Evolutionary conservation across 2,797 vertebrate species (phyloP).

Genomic region (Antrozous pallidus): DNA sequence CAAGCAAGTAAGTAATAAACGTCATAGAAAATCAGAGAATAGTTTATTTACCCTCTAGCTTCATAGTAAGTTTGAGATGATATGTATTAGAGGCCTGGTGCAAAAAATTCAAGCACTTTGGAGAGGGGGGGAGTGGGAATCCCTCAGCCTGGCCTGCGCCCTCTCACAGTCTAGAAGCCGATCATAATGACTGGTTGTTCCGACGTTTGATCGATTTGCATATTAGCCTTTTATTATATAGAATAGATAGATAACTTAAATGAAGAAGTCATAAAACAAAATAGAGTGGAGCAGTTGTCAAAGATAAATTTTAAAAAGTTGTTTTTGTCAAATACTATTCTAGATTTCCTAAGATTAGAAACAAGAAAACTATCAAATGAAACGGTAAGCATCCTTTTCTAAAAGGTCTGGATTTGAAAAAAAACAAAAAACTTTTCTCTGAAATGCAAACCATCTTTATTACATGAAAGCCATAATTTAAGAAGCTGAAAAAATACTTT

Average conservation of each 20-base stretch:
- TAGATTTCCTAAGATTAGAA: slow-evolving; percentile 74
- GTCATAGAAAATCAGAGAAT: neutral
- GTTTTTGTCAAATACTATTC: slow-evolving; percentile 55
- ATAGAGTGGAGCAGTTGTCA: slow-evolving; percentile 39
- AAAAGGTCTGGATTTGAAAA: slow-evolving; percentile 54
- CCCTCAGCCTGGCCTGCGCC: too few species aligned
- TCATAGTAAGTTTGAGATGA: neutral
- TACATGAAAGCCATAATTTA: slow-evolving; percentile 36
- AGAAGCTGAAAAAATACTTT: slow-evolving; percentile 18
- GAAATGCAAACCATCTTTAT: slow-evolving; percentile 34
- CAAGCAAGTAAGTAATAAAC: neutral
- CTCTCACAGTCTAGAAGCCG: too few species aligned
- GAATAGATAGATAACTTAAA: slow-evolving; percentile 20
- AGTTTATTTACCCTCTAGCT: neutral
- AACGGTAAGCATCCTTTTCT: slow-evolving; percentile 43
- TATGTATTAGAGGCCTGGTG: too few species aligned
- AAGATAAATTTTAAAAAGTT: slow-evolving; percentile 66
- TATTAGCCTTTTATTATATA: too few species aligned
- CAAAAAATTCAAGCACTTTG: too few species aligned
- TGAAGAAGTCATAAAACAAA: slow-evolving; percentile 77
- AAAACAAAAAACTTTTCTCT: slow-evolving; percentile 45
- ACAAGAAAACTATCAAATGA: slow-evolving; percentile 70
- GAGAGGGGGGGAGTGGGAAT: too few species aligned
- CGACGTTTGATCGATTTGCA: fast-evolving
- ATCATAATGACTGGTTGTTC: too few species aligned